A percentile compares a stretch with the other conserved stretches of the same genome.
Evolutionary conservation across 64 coral and sea anemone genomes (phyloP).

Genomic region (Montipora efflorescens): DNA sequence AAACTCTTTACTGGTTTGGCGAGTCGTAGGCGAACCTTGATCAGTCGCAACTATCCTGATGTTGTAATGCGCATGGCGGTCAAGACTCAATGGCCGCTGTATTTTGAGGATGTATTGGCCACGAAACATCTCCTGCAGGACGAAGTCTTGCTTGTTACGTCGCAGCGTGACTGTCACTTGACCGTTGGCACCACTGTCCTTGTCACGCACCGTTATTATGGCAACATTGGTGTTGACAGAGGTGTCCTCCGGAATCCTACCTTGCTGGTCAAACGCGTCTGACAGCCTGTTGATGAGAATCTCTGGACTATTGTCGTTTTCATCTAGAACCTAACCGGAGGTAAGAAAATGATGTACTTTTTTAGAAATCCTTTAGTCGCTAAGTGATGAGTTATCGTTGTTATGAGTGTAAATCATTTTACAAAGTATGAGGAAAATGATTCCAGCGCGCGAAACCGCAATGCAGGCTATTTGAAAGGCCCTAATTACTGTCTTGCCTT

Average conservation of each 20-base stretch:
- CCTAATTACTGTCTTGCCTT: no score
- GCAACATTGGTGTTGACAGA: slow-evolving; percentile 13
- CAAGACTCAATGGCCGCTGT: slow-evolving; percentile 24
- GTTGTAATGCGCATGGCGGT: slow-evolving; percentile 35
- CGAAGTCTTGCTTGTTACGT: slow-evolving; percentile 56
- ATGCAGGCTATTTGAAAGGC: no score
- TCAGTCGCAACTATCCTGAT: slow-evolving; percentile 56
- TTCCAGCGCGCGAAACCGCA: no score
- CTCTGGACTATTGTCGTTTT: slow-evolving; percentile 65
- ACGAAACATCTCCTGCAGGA: slow-evolving; percentile 22
- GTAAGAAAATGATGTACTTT: not conserved
- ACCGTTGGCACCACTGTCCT: slow-evolving; percentile 46
- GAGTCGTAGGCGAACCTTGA: slow-evolving; percentile 26
- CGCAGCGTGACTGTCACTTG: slow-evolving; percentile 29
- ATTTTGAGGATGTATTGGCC: slow-evolving; percentile 44
- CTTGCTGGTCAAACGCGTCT: slow-evolving; percentile 13
- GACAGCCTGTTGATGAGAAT: not conserved
- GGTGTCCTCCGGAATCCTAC: slow-evolving; percentile 60
- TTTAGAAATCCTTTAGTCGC: not conserved
- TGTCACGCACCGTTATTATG: slow-evolving; percentile 27
- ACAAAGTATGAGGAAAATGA: no score
- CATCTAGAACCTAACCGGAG: slow-evolving; percentile 43
- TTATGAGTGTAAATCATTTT: no score
- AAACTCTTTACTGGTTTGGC: not conserved
- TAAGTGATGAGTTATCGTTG: no score